Base-by-base conservation (phyloP, 2,797 vertebrate species). In the Acestrorhynchus altus region DNA sequence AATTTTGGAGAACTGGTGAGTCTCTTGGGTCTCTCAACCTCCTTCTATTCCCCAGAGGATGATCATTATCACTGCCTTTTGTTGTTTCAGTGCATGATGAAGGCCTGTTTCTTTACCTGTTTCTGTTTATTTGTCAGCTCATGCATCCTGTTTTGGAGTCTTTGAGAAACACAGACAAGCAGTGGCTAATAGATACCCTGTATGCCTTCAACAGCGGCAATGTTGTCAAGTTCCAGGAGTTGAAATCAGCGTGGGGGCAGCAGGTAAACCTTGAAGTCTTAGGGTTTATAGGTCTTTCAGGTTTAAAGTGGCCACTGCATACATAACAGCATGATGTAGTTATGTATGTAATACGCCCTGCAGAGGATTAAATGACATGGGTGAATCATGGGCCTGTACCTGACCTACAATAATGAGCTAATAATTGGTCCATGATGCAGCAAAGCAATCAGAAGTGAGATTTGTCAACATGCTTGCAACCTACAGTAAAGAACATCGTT, bases 121-220 rank as follows among this genome's bases (percentile, higher is more conserved):
- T 1, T 4, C 46, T 15, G 13, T 54, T 54, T 57, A 22, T 72
- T 83, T 59, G 80, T 64, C 89, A 99, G 97, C 93, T 99, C 72
- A 98, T 98, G 97, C 97, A 99, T 89, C 97, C 97, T 0, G 95
- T 99, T 16, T 90, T 99, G 91, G 96, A 99, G 88, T 94, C 97
- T 0, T 90, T 99, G 85, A 93, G 96, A 81, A 95, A 84, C 90
- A 98, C 97, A 0, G 98, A 98, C 84, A 94, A 97, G 46, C 96
- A 98, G 89, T 99, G 97, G 97, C 94, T 99, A 71, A 97, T 99
- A 0, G 97, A 99, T 79, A 99, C 97, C 0, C 93, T 99, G 0
- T 98, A 95, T 0, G 96, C 97, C 86, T 99, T 99, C 90, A 99
- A 99, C 66, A 96, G 95, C 0, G 97, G 97, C 1, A 97, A 98